These are phyloP conservation scores for Dastarcus helophoroides DNA, from an alignment of 2,888 invertebrate genomes.

Conservation along the genomic window DNA sequence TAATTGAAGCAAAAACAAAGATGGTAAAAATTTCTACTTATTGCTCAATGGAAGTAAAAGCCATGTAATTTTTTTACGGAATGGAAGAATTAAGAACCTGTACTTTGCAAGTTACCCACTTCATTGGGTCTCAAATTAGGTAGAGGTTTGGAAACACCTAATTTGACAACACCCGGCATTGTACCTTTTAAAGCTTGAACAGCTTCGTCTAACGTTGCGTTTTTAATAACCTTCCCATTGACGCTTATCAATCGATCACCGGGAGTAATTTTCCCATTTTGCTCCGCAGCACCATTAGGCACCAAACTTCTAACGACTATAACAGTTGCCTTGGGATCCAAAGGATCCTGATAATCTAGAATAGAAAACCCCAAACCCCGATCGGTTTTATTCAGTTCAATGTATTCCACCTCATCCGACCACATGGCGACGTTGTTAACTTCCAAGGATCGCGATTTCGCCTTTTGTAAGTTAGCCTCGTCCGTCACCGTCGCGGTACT, in stretches of 20 bases:
- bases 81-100: no score
- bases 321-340: constrained; percentile 89
- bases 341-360: constrained; percentile 94
- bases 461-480: constrained; percentile 51
- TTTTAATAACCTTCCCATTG: constrained; percentile 80
- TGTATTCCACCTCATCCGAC: constrained; percentile 86
- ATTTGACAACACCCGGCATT: constrained; percentile 74
- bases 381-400: constrained; percentile 87
- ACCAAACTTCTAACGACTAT: constrained; percentile 96
- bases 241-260: constrained; percentile 84
- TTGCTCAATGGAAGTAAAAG: no score
- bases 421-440: constrained; percentile 95
- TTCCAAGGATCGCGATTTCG: constrained; percentile 84
- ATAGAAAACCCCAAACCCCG: constrained; percentile 97
- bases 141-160: constrained; percentile 84
- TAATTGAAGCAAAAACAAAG: no score
- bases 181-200: constrained; percentile 94
- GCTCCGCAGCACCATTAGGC: constrained; percentile 95
- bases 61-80: no score
- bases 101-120: no score
- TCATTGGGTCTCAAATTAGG: background rate
- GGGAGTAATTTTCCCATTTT: constrained; percentile 86
- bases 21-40: no score
- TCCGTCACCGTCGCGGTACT: constrained; percentile 71
- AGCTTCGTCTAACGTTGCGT: constrained; percentile 87